Evolutionary conservation across 2,888 invertebrate genomes (phyloP).

Genomic region (Nomada lathburiana): DNA sequence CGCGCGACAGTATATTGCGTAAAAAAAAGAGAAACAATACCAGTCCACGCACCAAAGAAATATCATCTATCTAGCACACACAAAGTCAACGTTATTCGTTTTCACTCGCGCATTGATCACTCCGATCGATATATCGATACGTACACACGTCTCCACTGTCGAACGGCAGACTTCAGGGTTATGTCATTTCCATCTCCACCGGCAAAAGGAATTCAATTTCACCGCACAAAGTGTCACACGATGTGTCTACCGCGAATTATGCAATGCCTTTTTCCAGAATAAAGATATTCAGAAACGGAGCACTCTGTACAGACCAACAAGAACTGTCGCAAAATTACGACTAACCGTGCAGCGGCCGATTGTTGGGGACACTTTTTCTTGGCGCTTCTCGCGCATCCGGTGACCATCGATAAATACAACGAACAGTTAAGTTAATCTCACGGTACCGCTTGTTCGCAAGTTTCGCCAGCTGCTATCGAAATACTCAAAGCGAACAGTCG

Average conservation of each 20-base stretch:
- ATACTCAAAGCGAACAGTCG: slow-evolving; percentile 1
- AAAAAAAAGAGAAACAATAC: neutral
- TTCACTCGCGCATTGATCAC: slow-evolving; percentile 28
- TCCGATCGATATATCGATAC: slow-evolving; percentile 27
- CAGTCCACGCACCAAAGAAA: slow-evolving; percentile 16
- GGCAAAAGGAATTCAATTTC: neutral
- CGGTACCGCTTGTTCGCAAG: neutral
- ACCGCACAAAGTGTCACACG: slow-evolving; percentile 11
- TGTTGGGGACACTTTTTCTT: slow-evolving; percentile 16
- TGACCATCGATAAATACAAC: neutral
- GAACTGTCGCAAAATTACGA: neutral
- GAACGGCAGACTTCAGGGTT: neutral
- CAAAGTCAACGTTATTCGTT: neutral
- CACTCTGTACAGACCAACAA: neutral
- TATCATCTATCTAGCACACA: neutral
- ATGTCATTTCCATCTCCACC: slow-evolving; percentile 18
- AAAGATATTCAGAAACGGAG: neutral
- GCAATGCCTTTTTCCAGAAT: neutral
- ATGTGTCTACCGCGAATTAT: neutral
- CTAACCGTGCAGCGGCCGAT: neutral
- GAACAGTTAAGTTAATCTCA: neutral
- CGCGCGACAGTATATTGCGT: neutral
- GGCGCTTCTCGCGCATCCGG: slow-evolving; percentile 4
- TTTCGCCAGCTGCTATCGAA: neutral
- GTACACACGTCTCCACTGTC: neutral